Percentiles rank a stretch among this genome's conserved stretches.
Evolutionary conservation across 30 jellyfish, hydroid and myxozoan genomes (phyloP).

Genomic region (Morbakka virulenta): DNA sequence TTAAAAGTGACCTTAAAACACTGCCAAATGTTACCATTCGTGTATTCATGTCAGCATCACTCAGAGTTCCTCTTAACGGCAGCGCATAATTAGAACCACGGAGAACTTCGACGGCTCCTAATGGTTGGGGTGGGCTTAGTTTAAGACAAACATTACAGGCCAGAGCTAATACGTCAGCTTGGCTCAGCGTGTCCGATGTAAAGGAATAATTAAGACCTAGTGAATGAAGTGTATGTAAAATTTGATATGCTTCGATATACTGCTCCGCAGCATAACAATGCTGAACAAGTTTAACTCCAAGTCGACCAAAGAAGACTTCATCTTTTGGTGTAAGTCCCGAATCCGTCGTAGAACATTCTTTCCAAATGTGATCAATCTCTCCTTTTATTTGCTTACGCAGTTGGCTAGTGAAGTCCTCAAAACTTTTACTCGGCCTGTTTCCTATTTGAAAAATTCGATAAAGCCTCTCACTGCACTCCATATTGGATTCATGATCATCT

Average conservation of each 20-base stretch:
- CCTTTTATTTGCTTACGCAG: too few species aligned
- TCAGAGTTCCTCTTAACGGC: not conserved
- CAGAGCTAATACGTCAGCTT: constrained; percentile 28
- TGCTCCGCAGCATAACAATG: constrained; percentile 11
- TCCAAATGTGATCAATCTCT: too few species aligned
- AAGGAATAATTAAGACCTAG: constrained; percentile 32
- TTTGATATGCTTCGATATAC: constrained; percentile 11
- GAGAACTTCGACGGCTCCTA: constrained; percentile 61
- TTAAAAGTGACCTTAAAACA: constrained; percentile 1
- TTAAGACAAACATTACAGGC: constrained; percentile 53
- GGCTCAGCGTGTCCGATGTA: constrained; percentile 29
- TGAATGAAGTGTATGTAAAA: constrained; percentile 44
- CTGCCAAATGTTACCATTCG: not conserved
- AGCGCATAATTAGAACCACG: constrained; percentile 49
- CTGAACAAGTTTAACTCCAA: constrained; percentile 44
- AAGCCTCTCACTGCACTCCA: too few species aligned
- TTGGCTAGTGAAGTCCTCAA: too few species aligned
- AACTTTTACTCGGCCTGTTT: too few species aligned
- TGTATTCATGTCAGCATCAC: not conserved
- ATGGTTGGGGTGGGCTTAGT: constrained; percentile 30
- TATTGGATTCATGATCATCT: too few species aligned
- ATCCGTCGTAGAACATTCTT: not conserved
- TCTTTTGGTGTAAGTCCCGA: not conserved
- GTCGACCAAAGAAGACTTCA: constrained; percentile 36
- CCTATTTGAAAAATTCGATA: too few species aligned